A percentile compares a stretch with the other conserved stretches of the same genome.
Evolutionary conservation across 2,797 vertebrate species (phyloP).

Genomic region (Lepus oiostolus): DNA sequence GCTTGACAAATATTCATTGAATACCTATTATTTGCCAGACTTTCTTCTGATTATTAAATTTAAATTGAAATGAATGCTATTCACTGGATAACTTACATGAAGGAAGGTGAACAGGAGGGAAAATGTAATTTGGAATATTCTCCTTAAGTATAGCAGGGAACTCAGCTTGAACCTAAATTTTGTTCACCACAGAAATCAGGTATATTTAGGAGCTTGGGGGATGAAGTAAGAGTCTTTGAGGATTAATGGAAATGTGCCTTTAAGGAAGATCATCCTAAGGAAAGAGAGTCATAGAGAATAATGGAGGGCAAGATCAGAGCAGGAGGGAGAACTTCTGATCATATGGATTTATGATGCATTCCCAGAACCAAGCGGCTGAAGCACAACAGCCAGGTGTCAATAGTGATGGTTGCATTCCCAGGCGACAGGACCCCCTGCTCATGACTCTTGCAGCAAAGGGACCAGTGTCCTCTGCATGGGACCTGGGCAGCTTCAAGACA

Average conservation of each 20-base stretch:
- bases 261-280: conserved; percentile 31
- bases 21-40: conserved; percentile 41
- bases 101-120: conserved; percentile 12
- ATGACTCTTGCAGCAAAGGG: background rate
- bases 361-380: background rate
- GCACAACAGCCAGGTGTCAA: background rate
- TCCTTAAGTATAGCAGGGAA: conserved; percentile 41
- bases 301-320: background rate
- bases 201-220: background rate
- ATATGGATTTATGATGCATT: background rate
- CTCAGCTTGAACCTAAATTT: conserved; percentile 64
- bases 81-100: conserved; percentile 53
- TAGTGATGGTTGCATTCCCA: background rate
- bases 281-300: conserved; percentile 17
- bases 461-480: background rate
- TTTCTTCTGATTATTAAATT: conserved; percentile 70
- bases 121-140: conserved; percentile 51
- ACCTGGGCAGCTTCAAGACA: conserved; percentile 25
- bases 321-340: background rate
- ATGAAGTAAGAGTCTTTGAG: background rate
- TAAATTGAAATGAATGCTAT: conserved; percentile 57
- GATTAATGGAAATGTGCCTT: background rate
- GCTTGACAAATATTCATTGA: conserved; percentile 53
- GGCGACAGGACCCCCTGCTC: background rate
- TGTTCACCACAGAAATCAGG: conserved; percentile 53